Conservation (phyloP, 2,113 vertebrate species). For the Leptosomus discolor region DNA sequence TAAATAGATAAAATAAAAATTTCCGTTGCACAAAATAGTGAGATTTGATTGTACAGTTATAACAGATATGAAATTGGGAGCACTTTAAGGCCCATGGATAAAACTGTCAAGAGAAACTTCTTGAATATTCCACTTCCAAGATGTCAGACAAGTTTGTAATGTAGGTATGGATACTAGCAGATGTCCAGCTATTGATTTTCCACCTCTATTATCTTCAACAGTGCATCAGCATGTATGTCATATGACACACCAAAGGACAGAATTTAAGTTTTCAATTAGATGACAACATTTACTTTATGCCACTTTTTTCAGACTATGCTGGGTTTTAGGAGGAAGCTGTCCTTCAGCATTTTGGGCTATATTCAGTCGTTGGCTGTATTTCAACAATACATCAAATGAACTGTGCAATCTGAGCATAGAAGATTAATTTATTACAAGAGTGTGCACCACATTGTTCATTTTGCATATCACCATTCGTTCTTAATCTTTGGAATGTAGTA, state of each 20-base stretch:
- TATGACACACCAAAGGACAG: neutral
- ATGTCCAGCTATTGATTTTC: neutral
- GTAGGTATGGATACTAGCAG: neutral
- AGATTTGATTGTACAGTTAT: neutral
- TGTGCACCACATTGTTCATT: neutral
- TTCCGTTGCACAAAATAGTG: neutral
- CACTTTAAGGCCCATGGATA: neutral
- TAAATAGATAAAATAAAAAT: neutral
- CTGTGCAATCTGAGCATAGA: neutral
- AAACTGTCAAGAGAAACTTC: neutral
- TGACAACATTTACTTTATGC: neutral
- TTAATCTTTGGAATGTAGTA: neutral
- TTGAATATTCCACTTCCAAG: neutral
- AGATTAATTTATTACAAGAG: neutral
- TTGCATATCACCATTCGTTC: neutral
- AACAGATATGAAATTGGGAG: neutral
- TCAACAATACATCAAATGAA: neutral
- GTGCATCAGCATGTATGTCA: neutral
- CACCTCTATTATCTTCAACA: neutral
- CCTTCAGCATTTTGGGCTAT: neutral
- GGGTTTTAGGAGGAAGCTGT: neutral
- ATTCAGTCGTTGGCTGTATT: neutral
- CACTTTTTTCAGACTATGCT: neutral
- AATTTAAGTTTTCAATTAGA: neutral
- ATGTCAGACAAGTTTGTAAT: neutral